Base-by-base conservation (phyloP, 2,888 invertebrate species). In the Himalopsyche tibetana region DNA sequence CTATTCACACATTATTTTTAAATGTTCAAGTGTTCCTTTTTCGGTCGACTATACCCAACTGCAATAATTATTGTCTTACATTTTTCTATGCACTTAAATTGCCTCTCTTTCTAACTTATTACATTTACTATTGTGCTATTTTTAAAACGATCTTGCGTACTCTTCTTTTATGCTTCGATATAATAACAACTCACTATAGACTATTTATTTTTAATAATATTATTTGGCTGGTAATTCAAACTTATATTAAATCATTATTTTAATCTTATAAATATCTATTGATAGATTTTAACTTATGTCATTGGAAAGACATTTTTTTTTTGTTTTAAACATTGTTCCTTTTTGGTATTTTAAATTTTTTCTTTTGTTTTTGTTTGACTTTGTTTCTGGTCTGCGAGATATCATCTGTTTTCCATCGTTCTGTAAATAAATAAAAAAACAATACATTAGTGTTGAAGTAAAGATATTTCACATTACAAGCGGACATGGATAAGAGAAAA, bases 1-100 rank as follows among this genome's bases (percentile, higher is more conserved):
- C n/a, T 17, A 28, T 28, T 8, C 69, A 69, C 36, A 36, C 69
- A 69, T 69, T 69, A 74, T 38, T 74, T 36, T 74, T 74, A 74
- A 63, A 74, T 38, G 74, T 74, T 74, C 74, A 74, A 36, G 74
- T 36, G 38, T 12, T 36, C 9, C 36, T 74, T 5, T 38, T 12
- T 12, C 8, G n/a, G 63, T 11, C 6, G 19, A 63, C 19, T 63
- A 19, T 63, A 5, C 56, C 56, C 2, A 17, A 5, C 3, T 28
- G 28, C 28, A 28, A 28, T 28, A 28, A 17, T 11, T 19, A 63
- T 19, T 63, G 28, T 63, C 19, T 63, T 19, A 63, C 63, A 63
- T 63, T 19, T n/a, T 63, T 63, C 28, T 28, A 63, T 28, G 28
- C 63, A 28, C 19, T 19, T 9, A 63, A 63, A 0, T 3, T 4